A percentile compares a stretch with the other conserved stretches of the same genome.
phyloP scores from a whole-genome alignment of 2,797 vertebrate species.

The Amniataba percoides region DNA sequence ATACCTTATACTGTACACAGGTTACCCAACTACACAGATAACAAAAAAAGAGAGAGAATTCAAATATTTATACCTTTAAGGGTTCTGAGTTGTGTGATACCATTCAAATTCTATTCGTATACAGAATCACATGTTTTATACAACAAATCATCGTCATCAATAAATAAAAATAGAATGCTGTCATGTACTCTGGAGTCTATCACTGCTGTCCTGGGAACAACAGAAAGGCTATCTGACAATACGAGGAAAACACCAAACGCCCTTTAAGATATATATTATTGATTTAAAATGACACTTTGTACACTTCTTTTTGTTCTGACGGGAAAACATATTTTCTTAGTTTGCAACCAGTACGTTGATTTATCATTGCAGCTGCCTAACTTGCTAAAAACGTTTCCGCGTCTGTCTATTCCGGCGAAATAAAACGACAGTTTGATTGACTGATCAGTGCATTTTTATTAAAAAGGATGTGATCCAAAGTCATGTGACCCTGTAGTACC shows the following conservation, averaged over 20 bases:
- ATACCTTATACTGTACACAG: constrained; percentile 90
- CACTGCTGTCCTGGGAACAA: constrained; percentile 84
- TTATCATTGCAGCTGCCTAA: constrained; percentile 86
- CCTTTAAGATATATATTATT: constrained; percentile 87
- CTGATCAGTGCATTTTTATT: constrained; percentile 60
- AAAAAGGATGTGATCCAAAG: constrained; percentile 57
- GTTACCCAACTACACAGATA: constrained; percentile 89
- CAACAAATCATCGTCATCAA: constrained; percentile 86
- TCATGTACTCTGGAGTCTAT: constrained; percentile 86
- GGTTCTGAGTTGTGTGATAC: constrained; percentile 83
- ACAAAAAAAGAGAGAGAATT: constrained; percentile 83
- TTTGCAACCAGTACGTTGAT: constrained; percentile 78
- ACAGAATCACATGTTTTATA: constrained; percentile 87
- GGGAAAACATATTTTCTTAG: constrained; percentile 70
- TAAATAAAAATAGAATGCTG: constrained; percentile 91
- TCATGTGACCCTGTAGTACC: constrained; percentile 78
- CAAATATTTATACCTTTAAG: constrained; percentile 86
- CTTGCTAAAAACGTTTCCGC: constrained; percentile 59
- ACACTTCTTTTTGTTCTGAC: constrained; percentile 80
- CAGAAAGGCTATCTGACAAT: constrained; percentile 87
- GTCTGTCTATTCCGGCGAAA: constrained; percentile 37
- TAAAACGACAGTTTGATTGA: constrained; percentile 51
- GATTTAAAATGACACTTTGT: constrained; percentile 87
- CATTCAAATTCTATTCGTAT: constrained; percentile 87
- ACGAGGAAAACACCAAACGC: constrained; percentile 87